A percentile compares a stretch with the other conserved stretches of the same genome.
Evolutionary conservation across 1,140 invertebrate species (phyloP).

Genomic region (Drosophila willistoni): DNA sequence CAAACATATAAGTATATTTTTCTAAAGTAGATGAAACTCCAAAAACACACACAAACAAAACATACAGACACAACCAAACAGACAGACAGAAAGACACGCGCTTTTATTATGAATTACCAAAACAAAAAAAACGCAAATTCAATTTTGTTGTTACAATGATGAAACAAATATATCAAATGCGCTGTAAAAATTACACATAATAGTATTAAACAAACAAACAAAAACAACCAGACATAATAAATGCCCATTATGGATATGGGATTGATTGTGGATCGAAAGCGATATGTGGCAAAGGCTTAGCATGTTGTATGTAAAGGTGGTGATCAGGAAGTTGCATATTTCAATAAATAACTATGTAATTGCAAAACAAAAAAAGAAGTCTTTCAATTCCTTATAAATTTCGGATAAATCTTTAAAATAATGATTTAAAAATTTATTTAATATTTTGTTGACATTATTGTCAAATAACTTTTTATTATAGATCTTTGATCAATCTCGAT

Average conservation of each 20-base stretch:
- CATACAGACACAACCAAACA: conserved; percentile 21
- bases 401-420: no score
- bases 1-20: conserved; percentile 68
- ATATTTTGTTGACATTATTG: no score
- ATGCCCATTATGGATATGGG: background rate
- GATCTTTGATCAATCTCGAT: no score
- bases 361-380: conserved; percentile 6
- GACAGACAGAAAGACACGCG: conserved; percentile 39
- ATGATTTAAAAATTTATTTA: no score
- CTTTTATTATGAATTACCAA: conserved; percentile 46
- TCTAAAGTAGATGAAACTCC: conserved; percentile 63
- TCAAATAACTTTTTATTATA: no score
- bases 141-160: conserved; percentile 55
- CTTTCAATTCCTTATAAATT: background rate
- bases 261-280: background rate
- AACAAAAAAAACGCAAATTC: conserved; percentile 27
- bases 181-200: conserved; percentile 74
- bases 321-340: conserved; percentile 72
- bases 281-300: conserved; percentile 35
- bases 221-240: conserved; percentile 28
- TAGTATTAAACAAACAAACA: conserved; percentile 64
- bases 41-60: conserved; percentile 35
- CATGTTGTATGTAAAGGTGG: conserved; percentile 61
- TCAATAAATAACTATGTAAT: conserved; percentile 73
- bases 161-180: conserved; percentile 69